Conservation (phyloP, 2,888 invertebrate species). For the Lasioglossum oenotherae region DNA sequence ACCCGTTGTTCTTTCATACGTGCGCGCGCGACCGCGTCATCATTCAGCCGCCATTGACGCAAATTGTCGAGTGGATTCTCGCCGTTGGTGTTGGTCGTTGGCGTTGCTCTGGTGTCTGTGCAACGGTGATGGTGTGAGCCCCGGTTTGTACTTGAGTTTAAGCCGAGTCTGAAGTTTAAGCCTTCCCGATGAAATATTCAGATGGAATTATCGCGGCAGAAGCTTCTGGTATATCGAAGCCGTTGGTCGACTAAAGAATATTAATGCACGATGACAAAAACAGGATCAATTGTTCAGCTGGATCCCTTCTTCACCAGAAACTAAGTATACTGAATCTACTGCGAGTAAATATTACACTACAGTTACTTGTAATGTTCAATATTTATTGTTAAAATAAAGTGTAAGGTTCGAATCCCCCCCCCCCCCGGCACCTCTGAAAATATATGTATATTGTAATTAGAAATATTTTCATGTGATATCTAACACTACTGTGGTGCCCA, state of each 20-base stretch:
- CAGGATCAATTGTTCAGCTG: background rate
- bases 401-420: too few species aligned
- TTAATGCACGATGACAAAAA: constrained; percentile 24
- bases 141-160: constrained; percentile 29
- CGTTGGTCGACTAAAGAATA: constrained; percentile 17
- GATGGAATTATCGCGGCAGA: constrained; percentile 50
- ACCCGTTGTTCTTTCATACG: constrained; percentile 44
- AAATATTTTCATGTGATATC: too few species aligned
- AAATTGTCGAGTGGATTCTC: background rate
- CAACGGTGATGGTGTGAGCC: background rate
- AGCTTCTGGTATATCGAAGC: constrained; percentile 55
- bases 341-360: too few species aligned
- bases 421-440: too few species aligned
- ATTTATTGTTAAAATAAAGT: too few species aligned
- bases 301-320: too few species aligned
- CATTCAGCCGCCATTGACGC: constrained; percentile 35
- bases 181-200: constrained; percentile 64
- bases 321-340: too few species aligned
- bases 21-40: constrained; percentile 17
- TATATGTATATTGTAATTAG: too few species aligned
- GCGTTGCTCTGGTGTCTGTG: background rate
- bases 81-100: background rate
- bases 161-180: constrained; percentile 60
- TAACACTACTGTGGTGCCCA: too few species aligned
- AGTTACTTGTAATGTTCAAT: too few species aligned